Evolutionary conservation across 1,140 invertebrate genomes (phyloP), one percentile per base, ranked within the genome.

Genomic region (Calosoma granatense): DNA sequence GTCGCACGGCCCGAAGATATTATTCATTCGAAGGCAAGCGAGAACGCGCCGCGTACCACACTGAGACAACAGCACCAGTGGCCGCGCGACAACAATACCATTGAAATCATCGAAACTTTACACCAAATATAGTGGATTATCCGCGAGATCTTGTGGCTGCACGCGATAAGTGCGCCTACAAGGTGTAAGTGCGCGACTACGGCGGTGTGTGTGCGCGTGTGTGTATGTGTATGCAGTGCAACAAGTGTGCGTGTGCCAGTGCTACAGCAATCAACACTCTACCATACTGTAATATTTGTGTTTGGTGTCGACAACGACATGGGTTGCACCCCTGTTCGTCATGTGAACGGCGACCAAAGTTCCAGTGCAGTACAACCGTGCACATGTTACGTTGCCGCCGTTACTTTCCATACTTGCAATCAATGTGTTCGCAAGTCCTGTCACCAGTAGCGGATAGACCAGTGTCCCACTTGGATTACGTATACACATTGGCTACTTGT

Each of bases 1-100:
- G 62, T 64, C 62, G 66, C 67, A 65, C 59, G 41, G 15, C 67
- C 67, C 66, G 67, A 67, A 69, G 67, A 68, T 67, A 70, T 62
- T 61, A 64, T 64, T 53, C 68, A 68, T 64, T 68, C 65, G 58
- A 62, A 65, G 61, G 58, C 64, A 61, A 53, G 59, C 59, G 41
- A 64, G 59, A 60, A 63, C 26, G 26, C 26, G 17, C 9, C 41
- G 41, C 41, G 17, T 17, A 47, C 41, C 9, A 47, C 41, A 11
- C 6, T 14, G 26, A 14, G 12, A 21, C 52, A 53, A 53, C 52
- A 53, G 2, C 52, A 53, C 26, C 54, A 55, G 22, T 21, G 22
- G n/a, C 54, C 3, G n/a, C 53, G 53, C 54, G n/a, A 20, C 17
- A 20, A 20, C 26, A 15, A n/a, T n/a, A 36, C 26, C 26, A 36